A percentile compares a stretch with the other conserved stretches of the same genome.
Conservation (phyloP, 1,140 invertebrate genomes). For the Zeugodacus cucurbitae region DNA sequence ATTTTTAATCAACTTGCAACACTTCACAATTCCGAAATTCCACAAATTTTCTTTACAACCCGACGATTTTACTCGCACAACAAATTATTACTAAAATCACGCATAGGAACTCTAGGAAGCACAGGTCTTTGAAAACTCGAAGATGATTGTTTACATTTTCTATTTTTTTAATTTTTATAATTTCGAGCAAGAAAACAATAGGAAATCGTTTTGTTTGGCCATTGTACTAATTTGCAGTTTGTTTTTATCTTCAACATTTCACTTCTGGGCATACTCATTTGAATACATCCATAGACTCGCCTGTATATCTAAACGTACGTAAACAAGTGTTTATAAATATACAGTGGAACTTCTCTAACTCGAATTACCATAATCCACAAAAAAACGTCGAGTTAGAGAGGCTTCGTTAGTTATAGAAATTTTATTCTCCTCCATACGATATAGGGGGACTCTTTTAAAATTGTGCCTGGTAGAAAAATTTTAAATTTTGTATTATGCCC, state of each 20-base stretch:
- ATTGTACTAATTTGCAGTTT: slow-evolving; percentile 29
- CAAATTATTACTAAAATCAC: neutral
- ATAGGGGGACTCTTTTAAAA: too few relatives aligned
- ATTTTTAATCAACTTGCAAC: neutral
- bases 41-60: neutral
- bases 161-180: slow-evolving; percentile 36
- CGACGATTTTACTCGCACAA: neutral
- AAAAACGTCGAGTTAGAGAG: too few relatives aligned
- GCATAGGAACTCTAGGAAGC: neutral
- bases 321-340: neutral
- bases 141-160: slow-evolving; percentile 43
- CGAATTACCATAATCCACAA: too few relatives aligned
- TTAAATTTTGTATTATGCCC: too few relatives aligned
- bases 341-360: too few relatives aligned
- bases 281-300: neutral
- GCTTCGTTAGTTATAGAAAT: too few relatives aligned
- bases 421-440: too few relatives aligned
- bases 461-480: too few relatives aligned
- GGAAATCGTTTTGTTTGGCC: slow-evolving; percentile 38
- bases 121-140: slow-evolving; percentile 7
- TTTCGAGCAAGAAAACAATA: slow-evolving; percentile 6
- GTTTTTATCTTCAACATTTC: neutral
- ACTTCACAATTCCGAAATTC: neutral
- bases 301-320: neutral
- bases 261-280: neutral